These are phyloP conservation scores for Saccostrea glomerata DNA, from an alignment of 1,140 invertebrate species.

Conservation along the genomic window DNA sequence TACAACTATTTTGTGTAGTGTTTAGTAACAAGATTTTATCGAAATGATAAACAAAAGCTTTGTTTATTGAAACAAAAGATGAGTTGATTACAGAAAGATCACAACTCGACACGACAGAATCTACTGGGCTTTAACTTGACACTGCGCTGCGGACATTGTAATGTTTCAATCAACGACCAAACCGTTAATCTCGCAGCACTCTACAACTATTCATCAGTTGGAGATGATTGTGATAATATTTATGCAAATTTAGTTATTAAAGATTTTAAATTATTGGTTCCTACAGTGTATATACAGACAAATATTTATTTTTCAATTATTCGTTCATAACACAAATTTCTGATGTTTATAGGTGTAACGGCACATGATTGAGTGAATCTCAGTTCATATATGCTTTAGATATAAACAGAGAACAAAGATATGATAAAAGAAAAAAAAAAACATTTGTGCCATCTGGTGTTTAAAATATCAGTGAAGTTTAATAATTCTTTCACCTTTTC, in stretches of 20 bases:
- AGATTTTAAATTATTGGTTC: neutral
- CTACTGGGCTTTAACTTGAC: constrained; percentile 11
- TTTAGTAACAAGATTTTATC: constrained; percentile 35
- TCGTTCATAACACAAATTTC: neutral
- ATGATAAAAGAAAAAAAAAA: neutral
- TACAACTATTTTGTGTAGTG: constrained; percentile 30
- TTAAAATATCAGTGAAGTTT: neutral
- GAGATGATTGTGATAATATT: neutral
- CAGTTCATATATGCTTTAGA: no score
- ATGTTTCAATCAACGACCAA: neutral
- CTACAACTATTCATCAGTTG: neutral
- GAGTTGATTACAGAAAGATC: constrained; percentile 15
- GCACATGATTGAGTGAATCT: no score
- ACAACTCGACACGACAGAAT: constrained; percentile 20
- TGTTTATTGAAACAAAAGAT: constrained; percentile 37
- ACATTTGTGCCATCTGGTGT: neutral
- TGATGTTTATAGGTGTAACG: neutral
- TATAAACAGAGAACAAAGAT: neutral
- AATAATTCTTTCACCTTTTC: neutral
- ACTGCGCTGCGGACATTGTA: neutral
- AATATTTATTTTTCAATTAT: neutral
- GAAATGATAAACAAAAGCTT: constrained; percentile 15
- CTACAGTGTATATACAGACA: neutral
- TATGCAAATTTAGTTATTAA: neutral
- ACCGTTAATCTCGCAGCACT: neutral